Base-by-base conservation (phyloP, 2,888 invertebrate genomes). In the Phyllotreta cruciferae region DNA sequence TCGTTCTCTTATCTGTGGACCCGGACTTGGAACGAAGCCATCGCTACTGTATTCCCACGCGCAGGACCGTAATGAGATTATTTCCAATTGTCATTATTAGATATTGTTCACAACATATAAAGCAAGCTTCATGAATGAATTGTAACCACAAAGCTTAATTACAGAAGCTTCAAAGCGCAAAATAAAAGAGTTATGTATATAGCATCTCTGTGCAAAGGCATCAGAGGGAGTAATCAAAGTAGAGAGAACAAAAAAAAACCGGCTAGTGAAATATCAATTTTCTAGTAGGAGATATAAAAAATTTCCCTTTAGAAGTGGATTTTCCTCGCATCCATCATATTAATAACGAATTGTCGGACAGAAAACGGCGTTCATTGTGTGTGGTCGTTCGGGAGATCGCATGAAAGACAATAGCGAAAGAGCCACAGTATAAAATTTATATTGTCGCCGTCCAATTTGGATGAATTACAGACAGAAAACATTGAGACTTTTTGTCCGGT, bases 401-500 rank as follows among this genome's bases (percentile, higher is more conserved):
- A 54, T 41, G 42, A 56, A 62, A 70, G 71, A 75, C 74, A 73
- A 75, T 74, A 72, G 73, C 68, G 68, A 68, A 71, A 24, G 24
- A 44, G 7, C 44, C 11, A 35, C 49, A 24, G 35, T 35, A 72
- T 74, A 74, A 76, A 73, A 75, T 74, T 74, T 75, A 77, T 78
- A 77, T 77, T 76, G 74, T 63, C 64, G 57, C 13, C 56, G 55
- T 74, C 74, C 77, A 78, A 78, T 77, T 78, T 78, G 76, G 78
- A 78, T 77, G 78, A 78, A 73, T 77, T 78, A 78, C 74, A 70
- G 71, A 67, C 71, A 70, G 71, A 72, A 47, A 76, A 77, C 74
- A 74, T 73, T 72, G 71, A 71, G 72, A 75, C 74, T 74, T 74
- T 73, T 73, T 60, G 37, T 71, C 73, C 66, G 9, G 10, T 11